A percentile compares a stretch with the other conserved stretches of the same genome.
Conservation (phyloP, 2,888 invertebrate genomes). For the Caenorhabditis sp. region DNA sequence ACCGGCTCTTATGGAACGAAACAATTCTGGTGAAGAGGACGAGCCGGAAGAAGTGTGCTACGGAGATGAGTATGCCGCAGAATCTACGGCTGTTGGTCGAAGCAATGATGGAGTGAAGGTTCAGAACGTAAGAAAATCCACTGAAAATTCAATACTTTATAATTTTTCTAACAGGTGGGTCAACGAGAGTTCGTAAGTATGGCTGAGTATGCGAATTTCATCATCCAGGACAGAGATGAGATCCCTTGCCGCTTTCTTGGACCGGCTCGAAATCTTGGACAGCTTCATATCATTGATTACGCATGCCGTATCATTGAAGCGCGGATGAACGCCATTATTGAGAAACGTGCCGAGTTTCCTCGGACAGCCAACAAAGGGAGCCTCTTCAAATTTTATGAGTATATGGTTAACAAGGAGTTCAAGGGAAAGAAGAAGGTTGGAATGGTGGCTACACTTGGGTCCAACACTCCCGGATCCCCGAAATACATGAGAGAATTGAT, state of each 20-base stretch:
- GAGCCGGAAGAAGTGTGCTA: too few relatives aligned
- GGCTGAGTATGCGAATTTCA: too few relatives aligned
- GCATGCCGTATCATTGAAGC: neutral
- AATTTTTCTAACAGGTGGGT: too few relatives aligned
- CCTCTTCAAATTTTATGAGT: neutral
- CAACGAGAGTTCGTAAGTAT: too few relatives aligned
- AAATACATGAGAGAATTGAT: constrained; percentile 37
- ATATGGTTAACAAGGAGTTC: neutral
- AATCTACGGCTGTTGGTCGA: neutral
- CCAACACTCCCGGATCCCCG: constrained; percentile 2
- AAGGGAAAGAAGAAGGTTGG: constrained; percentile 10
- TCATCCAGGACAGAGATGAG: neutral
- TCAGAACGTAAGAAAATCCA: neutral
- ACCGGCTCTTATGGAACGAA: too few relatives aligned
- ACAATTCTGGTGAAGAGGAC: neutral
- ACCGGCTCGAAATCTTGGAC: too few relatives aligned
- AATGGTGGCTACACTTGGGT: constrained; percentile 5
- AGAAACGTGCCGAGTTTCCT: constrained; percentile 13
- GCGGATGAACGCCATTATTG: neutral
- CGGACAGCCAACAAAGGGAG: neutral
- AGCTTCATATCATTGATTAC: neutral
- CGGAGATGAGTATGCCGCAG: neutral
- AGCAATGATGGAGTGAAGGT: neutral
- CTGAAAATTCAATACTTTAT: too few relatives aligned
- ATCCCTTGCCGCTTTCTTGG: too few relatives aligned